Evolutionary conservation across 2,797 vertebrate species (phyloP).

Genomic region (Falco berigora): DNA sequence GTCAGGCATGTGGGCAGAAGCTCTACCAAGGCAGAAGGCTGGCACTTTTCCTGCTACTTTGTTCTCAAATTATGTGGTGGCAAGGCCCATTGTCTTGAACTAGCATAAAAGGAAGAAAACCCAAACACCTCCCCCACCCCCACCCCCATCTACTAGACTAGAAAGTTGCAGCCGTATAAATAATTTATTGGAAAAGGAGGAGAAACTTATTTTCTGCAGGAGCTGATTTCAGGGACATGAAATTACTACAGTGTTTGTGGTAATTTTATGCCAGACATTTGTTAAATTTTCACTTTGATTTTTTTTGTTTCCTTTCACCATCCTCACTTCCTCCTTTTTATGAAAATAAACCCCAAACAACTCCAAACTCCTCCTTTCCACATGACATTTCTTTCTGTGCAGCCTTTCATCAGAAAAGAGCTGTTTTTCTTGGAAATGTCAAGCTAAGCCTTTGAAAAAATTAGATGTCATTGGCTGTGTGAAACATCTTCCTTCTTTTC

Average conservation of each 20-base stretch:
- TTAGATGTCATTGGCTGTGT: background rate
- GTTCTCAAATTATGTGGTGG: background rate
- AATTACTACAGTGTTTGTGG: background rate
- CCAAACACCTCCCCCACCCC: rapidly evolving
- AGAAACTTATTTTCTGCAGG: background rate
- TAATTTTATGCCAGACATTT: background rate
- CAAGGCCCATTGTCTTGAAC: background rate
- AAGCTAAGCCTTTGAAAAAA: conserved; percentile 50
- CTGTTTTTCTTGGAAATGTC: conserved; percentile 42
- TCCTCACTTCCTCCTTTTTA: background rate
- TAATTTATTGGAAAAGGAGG: background rate
- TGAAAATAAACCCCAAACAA: conserved; percentile 1
- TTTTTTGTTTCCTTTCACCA: background rate
- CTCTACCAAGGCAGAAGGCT: background rate
- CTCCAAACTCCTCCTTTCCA: background rate
- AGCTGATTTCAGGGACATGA: background rate
- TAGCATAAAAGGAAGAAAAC: background rate
- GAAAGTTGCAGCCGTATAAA: background rate
- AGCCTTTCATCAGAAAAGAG: conserved; percentile 44
- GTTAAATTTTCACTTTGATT: background rate
- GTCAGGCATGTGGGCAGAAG: background rate
- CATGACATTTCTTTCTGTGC: conserved; percentile 12
- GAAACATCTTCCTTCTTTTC: conserved; percentile 4
- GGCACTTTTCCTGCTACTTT: background rate
- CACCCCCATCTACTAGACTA: background rate